Base-by-base conservation (phyloP, 2,888 invertebrate species). In the Pyrrhosoma nymphula region DNA sequence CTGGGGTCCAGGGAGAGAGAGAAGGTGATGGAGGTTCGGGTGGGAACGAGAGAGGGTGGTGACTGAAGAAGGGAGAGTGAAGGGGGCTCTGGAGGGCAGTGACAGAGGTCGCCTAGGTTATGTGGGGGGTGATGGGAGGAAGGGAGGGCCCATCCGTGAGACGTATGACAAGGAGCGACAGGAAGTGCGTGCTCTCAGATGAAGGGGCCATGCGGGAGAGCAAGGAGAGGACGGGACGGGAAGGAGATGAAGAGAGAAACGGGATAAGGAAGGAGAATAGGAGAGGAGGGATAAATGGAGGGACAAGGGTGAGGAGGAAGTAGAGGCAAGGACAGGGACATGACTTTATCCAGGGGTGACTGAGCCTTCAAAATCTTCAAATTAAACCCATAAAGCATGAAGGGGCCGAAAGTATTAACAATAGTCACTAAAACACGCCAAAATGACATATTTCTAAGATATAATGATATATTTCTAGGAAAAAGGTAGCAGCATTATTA, bases 81-180 rank as follows among this genome's bases (percentile, higher is more conserved):
- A 88, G 39, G 55, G 47, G 39, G 35, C 47, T 39, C 39, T 20
- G 93, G 63, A 47, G 93, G 91, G 91, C 91, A 91, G 63, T 91
- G 91, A 91, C 91, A 91, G 91, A 91, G 91, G 91, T 91, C 91
- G 63, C 35, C 91, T 91, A 91, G 91, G 60, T 91, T 91, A n/a
- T 26, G 26, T 69, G 69, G 69, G 69, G 69, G 69, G 12, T 1
- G 69, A n/a, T 26, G 47, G 69, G n/a, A n/a, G 69, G 6, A n/a
- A 30, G 56, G 90, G 56, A 90, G 47, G 90, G 20, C 26, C 30
- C 26, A n/a, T 47, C 26, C 69, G 93, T 39, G 69, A 93, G 93
- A 93, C 69, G 75, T 69, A 93, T 93, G 93, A 93, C 93, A 93
- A 93, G 93, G 93, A 69, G 89, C 14, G 89, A 55, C 93, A 93